A percentile compares a stretch with the other conserved stretches of the same genome.
Conservation (phyloP, 1,140 invertebrate species). For the Lutraria rhynchaena region DNA sequence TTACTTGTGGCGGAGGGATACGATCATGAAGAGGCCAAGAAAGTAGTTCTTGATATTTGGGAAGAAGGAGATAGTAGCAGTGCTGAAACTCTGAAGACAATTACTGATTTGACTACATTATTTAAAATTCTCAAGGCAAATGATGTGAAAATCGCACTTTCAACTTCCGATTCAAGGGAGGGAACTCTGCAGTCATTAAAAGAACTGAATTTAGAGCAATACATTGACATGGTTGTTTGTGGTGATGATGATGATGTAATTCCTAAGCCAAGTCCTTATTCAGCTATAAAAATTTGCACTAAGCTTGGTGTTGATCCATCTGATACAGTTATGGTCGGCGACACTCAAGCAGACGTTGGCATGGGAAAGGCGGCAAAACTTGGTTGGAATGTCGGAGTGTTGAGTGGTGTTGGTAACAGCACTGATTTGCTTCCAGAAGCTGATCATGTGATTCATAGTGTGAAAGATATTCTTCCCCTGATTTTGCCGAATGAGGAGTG, state of each 20-base stretch:
- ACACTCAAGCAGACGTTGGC: slow-evolving; percentile 83
- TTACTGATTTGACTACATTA: slow-evolving; percentile 80
- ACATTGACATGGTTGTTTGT: slow-evolving; percentile 82
- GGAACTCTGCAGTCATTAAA: slow-evolving; percentile 79
- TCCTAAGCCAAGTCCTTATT: slow-evolving; percentile 83
- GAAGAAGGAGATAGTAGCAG: slow-evolving; percentile 69
- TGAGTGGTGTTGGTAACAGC: slow-evolving; percentile 76
- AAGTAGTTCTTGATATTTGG: slow-evolving; percentile 71
- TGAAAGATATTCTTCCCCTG: slow-evolving; percentile 77
- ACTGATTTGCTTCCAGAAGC: slow-evolving; percentile 73
- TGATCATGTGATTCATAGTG: slow-evolving; percentile 75
- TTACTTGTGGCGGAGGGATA: slow-evolving; percentile 80
- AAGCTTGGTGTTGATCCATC: slow-evolving; percentile 80
- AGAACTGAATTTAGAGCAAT: slow-evolving; percentile 74
- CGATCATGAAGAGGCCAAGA: slow-evolving; percentile 56
- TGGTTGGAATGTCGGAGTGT: slow-evolving; percentile 82
- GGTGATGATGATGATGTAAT: slow-evolving; percentile 82
- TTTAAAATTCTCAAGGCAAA: slow-evolving; percentile 81
- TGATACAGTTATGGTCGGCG: slow-evolving; percentile 83
- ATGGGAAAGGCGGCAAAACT: slow-evolving; percentile 83
- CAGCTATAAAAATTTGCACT: slow-evolving; percentile 82
- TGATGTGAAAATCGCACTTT: slow-evolving; percentile 83
- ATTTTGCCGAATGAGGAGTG: slow-evolving; percentile 75
- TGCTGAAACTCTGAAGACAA: slow-evolving; percentile 76
- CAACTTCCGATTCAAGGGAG: slow-evolving; percentile 82